Base-by-base conservation (phyloP, 2,888 invertebrate genomes). In the Gibbula magus region DNA sequence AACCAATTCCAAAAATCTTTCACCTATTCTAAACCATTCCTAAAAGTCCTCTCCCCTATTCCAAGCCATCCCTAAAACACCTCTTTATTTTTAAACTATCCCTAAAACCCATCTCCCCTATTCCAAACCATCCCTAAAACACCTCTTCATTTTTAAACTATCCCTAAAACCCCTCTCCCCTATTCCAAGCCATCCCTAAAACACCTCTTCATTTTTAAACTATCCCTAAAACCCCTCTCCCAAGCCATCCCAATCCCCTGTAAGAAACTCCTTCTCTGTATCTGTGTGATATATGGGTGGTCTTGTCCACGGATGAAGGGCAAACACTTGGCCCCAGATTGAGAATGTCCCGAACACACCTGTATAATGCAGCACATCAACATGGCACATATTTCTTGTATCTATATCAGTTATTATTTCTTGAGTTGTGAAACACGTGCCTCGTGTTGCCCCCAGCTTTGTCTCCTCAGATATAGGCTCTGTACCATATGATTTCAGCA, bases 321-420 rank as follows among this genome's bases (percentile, higher is more conserved):
- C 20, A 35, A 39, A 18, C 35, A 35, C 35, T 70, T 70, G 66
- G 18, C 32, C 61, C 20, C 35, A 70, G 70, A 39, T 32, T 32
- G 29, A 20, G 70, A 70, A 70, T 70, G 29, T 70, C 70, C 70
- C 39, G 16, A n/a, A 22, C 29, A n/a, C 70, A 70, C 70, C 70
- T 70, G 70, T 35, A 70, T 20, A 39, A 10, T 7, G n/a, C 18
- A 39, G 35, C 18, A 39, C 70, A 39, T 70, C 70, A 70, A 70
- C 70, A 39, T 70, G 39, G 70, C 70, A 39, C 70, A 70, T 70
- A 35, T 70, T 39, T 70, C 70, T 39, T 32, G 70, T 70, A 70
- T 70, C 70, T 70, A 70, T 70, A 70, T 70, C 70, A 70, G 70
- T 70, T 70, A 70, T 70, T 70, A 70, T 70, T 70, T 70, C 70